A percentile compares a stretch with the other conserved stretches of the same genome.
Evolutionary conservation across 1,140 invertebrate species (phyloP).

Genomic region (Arion vulgaris): DNA sequence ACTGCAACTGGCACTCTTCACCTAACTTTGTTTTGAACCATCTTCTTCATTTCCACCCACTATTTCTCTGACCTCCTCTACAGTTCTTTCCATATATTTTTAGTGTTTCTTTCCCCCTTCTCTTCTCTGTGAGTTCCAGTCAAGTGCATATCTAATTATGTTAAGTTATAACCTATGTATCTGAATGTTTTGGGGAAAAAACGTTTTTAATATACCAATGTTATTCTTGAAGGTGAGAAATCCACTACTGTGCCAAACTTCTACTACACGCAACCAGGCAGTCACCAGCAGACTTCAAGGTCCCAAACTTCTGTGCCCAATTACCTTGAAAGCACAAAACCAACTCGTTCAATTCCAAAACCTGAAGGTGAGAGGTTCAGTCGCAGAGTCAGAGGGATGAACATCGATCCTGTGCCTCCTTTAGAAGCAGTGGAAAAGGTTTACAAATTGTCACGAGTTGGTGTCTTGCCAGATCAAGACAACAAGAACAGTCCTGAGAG

Average conservation of each 20-base stretch:
- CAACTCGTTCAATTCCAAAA: constrained; percentile 15
- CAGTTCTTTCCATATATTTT: too few species aligned
- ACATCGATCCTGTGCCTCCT: constrained; percentile 46
- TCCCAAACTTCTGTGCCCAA: constrained; percentile 38
- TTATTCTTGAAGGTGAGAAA: constrained; percentile 47
- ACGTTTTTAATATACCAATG: too few species aligned
- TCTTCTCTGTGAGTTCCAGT: too few species aligned
- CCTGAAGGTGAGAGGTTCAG: constrained; percentile 52
- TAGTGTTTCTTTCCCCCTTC: too few species aligned
- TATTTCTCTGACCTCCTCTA: too few species aligned
- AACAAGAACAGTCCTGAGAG: constrained; percentile 17
- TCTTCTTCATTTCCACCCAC: too few species aligned
- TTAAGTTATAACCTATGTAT: too few species aligned
- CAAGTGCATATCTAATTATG: too few species aligned
- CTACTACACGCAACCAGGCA: constrained; percentile 54
- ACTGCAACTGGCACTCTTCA: too few species aligned
- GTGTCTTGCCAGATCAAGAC: not conserved
- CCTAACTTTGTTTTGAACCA: too few species aligned
- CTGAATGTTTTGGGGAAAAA: too few species aligned
- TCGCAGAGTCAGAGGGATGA: constrained; percentile 58
- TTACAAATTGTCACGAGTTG: constrained; percentile 5
- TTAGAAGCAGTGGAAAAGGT: constrained; percentile 52
- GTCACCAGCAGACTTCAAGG: constrained; percentile 16
- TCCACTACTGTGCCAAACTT: constrained; percentile 55
- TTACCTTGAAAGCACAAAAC: constrained; percentile 37